Evolutionary conservation across 2,888 invertebrate genomes (phyloP).

Genomic region (Bombylius major): DNA sequence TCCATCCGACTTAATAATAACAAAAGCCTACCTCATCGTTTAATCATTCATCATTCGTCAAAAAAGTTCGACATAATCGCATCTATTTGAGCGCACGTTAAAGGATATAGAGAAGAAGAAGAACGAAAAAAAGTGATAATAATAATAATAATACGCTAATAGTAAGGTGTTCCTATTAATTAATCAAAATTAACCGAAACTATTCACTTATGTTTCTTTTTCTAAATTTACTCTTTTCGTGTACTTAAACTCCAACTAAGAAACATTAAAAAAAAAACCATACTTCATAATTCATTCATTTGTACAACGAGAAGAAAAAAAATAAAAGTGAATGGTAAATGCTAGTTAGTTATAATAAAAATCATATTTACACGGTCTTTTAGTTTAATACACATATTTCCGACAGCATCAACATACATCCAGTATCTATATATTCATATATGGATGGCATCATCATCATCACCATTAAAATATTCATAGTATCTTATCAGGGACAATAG

Average conservation of each 20-base stretch:
- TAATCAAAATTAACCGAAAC: slow-evolving; percentile 15
- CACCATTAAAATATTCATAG: too few relatives aligned
- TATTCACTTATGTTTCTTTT: slow-evolving; percentile 4
- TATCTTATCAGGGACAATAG: too few relatives aligned
- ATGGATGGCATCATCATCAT: too few relatives aligned
- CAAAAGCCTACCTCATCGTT: slow-evolving; percentile 5
- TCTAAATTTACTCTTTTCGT: too few relatives aligned
- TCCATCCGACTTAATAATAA: neutral
- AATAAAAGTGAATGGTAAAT: slow-evolving; percentile 6
- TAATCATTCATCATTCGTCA: slow-evolving; percentile 11
- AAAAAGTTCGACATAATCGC: slow-evolving; percentile 11
- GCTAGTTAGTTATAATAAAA: slow-evolving; percentile 5
- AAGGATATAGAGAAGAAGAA: neutral
- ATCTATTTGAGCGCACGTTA: slow-evolving; percentile 1
- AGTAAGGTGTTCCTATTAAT: slow-evolving; percentile 12
- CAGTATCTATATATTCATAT: too few relatives aligned
- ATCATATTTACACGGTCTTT: neutral
- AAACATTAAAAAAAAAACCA: too few relatives aligned
- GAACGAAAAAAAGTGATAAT: neutral
- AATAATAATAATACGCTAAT: slow-evolving; percentile 5
- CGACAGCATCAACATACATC: too few relatives aligned
- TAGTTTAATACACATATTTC: neutral
- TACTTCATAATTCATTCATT: slow-evolving; percentile 13
- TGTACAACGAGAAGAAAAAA: too few relatives aligned
- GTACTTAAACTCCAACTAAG: too few relatives aligned